phyloP scores from a whole-genome alignment of 2,113 vertebrate species.

The Cheilinus undulatus region DNA sequence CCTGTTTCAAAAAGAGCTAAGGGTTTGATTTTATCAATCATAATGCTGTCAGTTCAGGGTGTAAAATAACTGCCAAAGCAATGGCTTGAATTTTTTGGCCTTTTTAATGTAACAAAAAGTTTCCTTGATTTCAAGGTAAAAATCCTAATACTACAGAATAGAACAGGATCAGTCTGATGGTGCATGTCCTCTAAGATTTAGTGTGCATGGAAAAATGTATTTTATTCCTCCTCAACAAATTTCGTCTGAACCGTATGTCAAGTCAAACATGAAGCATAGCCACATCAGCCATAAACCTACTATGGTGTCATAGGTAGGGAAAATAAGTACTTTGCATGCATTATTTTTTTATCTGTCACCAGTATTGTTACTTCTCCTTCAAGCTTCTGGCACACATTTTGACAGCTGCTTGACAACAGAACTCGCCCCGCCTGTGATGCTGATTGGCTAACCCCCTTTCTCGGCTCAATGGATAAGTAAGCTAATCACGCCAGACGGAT shows the following conservation, averaged over 20 bases:
- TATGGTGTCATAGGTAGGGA: too few relatives aligned
- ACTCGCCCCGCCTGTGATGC: not conserved
- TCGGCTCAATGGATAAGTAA: not conserved
- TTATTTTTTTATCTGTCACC: too few relatives aligned
- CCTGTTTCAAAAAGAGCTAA: not conserved
- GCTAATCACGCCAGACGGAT: not conserved
- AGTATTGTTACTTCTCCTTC: not conserved
- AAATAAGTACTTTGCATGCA: too few relatives aligned
- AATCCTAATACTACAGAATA: too few relatives aligned
- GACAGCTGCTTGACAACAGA: not conserved
- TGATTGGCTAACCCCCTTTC: not conserved
- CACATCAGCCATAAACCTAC: too few relatives aligned
- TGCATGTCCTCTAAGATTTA: too few relatives aligned
- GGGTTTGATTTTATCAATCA: not conserved
- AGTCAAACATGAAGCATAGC: too few relatives aligned
- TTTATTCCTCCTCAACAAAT: too few relatives aligned
- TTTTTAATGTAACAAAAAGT: not conserved
- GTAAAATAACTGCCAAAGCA: not conserved
- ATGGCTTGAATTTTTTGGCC: not conserved
- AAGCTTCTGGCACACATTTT: not conserved
- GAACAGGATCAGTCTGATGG: too few relatives aligned
- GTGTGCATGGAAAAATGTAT: too few relatives aligned
- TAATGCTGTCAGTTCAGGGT: not conserved
- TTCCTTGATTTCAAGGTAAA: not conserved
- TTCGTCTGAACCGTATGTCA: too few relatives aligned